A percentile compares a stretch with the other conserved stretches of the same genome.
Conservation (phyloP, 2,888 invertebrate genomes). For the Lymantria dispar region DNA sequence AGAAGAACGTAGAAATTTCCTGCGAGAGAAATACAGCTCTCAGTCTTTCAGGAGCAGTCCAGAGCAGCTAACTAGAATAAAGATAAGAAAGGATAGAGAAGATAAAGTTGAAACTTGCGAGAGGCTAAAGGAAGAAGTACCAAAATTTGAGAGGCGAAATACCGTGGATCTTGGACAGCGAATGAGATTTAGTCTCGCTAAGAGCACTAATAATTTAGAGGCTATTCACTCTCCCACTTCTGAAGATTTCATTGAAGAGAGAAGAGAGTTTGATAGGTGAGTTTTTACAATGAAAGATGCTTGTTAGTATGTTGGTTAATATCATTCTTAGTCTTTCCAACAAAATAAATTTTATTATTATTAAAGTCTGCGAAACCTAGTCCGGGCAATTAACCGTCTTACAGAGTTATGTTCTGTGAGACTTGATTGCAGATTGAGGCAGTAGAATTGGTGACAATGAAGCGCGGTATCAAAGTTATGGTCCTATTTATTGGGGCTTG, state of each 20-base stretch:
- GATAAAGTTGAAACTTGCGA: slow-evolving; percentile 48
- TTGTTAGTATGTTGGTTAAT: neutral
- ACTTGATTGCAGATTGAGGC: no score
- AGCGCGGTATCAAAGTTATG: no score
- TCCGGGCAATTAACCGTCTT: no score
- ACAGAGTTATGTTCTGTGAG: no score
- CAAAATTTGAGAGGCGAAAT: slow-evolving; percentile 72
- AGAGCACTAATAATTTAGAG: slow-evolving; percentile 65
- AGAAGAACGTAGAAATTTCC: slow-evolving; percentile 29
- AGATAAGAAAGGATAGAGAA: slow-evolving; percentile 58
- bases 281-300: slow-evolving; percentile 12
- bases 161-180: slow-evolving; percentile 75
- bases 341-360: no score
- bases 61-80: slow-evolving; percentile 70
- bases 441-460: no score
- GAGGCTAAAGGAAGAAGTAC: slow-evolving; percentile 48
- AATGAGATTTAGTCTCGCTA: slow-evolving; percentile 66
- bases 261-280: slow-evolving; percentile 47
- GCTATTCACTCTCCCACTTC: slow-evolving; percentile 59
- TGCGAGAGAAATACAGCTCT: slow-evolving; percentile 90
- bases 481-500: no score
- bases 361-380: no score
- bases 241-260: slow-evolving; percentile 30
- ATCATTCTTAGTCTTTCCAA: neutral
- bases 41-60: slow-evolving; percentile 89